Evolutionary conservation across 2,888 invertebrate species (phyloP).

Genomic region (Nysson spinosus): DNA sequence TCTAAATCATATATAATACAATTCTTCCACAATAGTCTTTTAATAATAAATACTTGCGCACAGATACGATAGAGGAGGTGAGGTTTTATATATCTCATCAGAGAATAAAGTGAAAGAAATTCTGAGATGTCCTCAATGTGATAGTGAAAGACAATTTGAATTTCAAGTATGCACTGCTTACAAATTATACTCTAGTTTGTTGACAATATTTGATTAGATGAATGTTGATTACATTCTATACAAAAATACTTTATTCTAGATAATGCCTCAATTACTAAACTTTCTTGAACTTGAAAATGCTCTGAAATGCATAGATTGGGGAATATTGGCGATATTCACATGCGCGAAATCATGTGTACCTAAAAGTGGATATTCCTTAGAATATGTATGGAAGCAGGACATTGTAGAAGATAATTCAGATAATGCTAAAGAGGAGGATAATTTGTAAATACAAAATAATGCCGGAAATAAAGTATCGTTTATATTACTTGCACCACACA

Average conservation of each 20-base stretch:
- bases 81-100: slow-evolving; percentile 90
- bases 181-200: no score
- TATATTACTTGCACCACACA: no score
- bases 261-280: slow-evolving; percentile 90
- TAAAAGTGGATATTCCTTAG: slow-evolving; percentile 84
- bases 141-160: slow-evolving; percentile 89
- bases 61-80: slow-evolving; percentile 87
- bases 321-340: slow-evolving; percentile 90
- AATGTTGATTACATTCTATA: slow-evolving; percentile 3
- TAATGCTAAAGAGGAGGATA: neutral
- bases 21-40: no score
- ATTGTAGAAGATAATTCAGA: slow-evolving; percentile 72
- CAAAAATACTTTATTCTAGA: slow-evolving; percentile 76
- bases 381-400: slow-evolving; percentile 93
- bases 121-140: slow-evolving; percentile 87
- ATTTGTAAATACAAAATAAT: neutral
- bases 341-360: slow-evolving; percentile 87
- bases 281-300: slow-evolving; percentile 83
- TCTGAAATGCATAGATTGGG: slow-evolving; percentile 90
- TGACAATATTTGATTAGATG: no score
- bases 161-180: slow-evolving; percentile 87
- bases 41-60: neutral
- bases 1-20: no score
- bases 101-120: slow-evolving; percentile 79
- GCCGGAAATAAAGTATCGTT: neutral